Conservation (phyloP, 2,113 vertebrate genomes). For the Tinamus guttatus region DNA sequence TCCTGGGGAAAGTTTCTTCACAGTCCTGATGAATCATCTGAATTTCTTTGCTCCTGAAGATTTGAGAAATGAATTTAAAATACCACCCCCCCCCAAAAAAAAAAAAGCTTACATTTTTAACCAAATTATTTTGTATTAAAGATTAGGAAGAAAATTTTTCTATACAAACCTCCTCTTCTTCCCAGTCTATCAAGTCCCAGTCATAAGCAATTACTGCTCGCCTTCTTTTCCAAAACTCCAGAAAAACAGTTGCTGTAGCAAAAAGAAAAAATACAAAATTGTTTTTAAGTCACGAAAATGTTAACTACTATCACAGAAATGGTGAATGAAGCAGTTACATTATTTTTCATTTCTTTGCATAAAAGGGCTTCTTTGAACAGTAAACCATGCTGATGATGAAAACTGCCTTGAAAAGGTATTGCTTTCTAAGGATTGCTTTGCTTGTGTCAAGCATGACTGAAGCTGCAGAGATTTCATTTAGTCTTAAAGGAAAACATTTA, state of each 20-base stretch:
- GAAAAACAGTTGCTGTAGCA: conserved; percentile 90
- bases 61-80: not conserved
- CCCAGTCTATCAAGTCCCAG: conserved; percentile 98
- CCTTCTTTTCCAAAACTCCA: conserved; percentile 97
- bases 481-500: not conserved
- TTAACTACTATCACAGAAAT: not conserved
- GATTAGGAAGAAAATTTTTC: not conserved
- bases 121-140: not conserved
- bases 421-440: conserved; percentile 58
- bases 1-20: not conserved
- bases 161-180: conserved; percentile 93
- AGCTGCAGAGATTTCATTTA: conserved; percentile 32
- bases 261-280: conserved; percentile 29
- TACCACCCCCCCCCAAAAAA: not conserved
- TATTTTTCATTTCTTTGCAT: conserved; percentile 24
- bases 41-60: not conserved
- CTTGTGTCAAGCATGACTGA: conserved; percentile 17
- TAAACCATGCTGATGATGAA: conserved; percentile 46
- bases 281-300: conserved; percentile 26
- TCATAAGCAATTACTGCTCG: conserved; percentile 95
- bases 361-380: conserved; percentile 26
- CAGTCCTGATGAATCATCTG: not conserved
- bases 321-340: conserved; percentile 1
- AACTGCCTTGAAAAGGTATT: conserved; percentile 21
- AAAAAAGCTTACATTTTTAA: not conserved